Base-by-base conservation (phyloP, 2,113 vertebrate species). In the Megaceryle maxima region DNA sequence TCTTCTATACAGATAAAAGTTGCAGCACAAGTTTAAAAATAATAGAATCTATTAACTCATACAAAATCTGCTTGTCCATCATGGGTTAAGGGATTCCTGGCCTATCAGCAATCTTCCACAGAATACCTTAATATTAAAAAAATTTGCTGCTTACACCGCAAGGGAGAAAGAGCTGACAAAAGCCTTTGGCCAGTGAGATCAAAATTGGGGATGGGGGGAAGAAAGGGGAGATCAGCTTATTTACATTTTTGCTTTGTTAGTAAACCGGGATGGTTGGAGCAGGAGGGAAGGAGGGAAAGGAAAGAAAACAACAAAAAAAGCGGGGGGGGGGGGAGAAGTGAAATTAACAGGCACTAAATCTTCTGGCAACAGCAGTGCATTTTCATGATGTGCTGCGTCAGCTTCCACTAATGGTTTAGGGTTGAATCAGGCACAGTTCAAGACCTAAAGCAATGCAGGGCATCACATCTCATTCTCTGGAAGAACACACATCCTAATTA, bases 201-300 rank as follows among this genome's bases (percentile, higher is more conserved):
- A 91, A 95, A 97, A 96, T 13, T 90, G 66, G 86, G 62, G 73
- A 48, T 48, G 56, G 79, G 85, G 88, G 67, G 43, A 73, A 73
- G 88, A 90, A 96, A 88, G 92, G 84, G 69, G 70, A 90, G 70
- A 83, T 96, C 8, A 37, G 88, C 96, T 97, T 98, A 97, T 98
- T 98, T 98, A 97, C 96, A 98, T 98, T 98, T 98, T 98, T 98
- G 97, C 98, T 98, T 98, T 98, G 98, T 97, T 98, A 97, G 97
- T 97, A 96, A 97, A 97, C 92, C 60, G 66, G 48, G 88, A 96
- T n/a, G 85, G 94, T 33, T 92, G 93, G 95, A 91, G 85, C 79
- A 69, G 73, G 89, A 97, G 86, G 74, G 67, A 94, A 69, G 73
- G 89, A 97, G 86, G 74, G 67, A 94, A 68, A 72, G 46, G 1